A percentile compares a stretch with the other conserved stretches of the same genome.
These are phyloP conservation scores for rat (Rattus norvegicus) DNA, from an alignment of 2,113 vertebrate species.

Conservation along the genomic window GRCr8 NC_086037.1:35806501-35807000, in stretches of 20 bases:
- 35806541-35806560: not conserved
- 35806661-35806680: not conserved
- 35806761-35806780: too few relatives aligned
- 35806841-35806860: too few relatives aligned
- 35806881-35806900: not conserved
- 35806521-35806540: not conserved
- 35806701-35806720: constrained; percentile 1
- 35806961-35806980: not conserved
- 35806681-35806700: not conserved
- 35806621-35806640: not conserved
- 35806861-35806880: not conserved
- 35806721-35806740: not conserved
- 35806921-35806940: not conserved
- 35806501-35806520: not conserved
- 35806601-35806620: not conserved
- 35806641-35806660: not conserved
- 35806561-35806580: not conserved
- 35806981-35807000: not conserved
- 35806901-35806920: not conserved
- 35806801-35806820: too few relatives aligned
- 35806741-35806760: too few relatives aligned
- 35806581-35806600: not conserved
- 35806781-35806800: too few relatives aligned
- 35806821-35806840: too few relatives aligned
- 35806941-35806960: not conserved